Conservation (phyloP, 2,113 vertebrate genomes). For the Phoenicopterus ruber region DNA sequence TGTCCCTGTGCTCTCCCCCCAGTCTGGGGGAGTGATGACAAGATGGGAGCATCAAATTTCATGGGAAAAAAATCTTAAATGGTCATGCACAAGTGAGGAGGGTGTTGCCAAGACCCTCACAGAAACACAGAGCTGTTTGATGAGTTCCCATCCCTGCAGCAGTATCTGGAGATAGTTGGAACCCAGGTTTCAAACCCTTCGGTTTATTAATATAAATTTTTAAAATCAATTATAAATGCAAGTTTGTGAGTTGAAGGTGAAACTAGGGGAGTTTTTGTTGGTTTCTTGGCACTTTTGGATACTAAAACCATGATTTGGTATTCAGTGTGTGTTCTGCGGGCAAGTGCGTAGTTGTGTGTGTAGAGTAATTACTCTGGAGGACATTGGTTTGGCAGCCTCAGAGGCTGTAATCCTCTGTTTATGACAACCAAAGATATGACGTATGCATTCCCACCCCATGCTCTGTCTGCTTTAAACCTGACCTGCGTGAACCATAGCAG, state of each 20-base stretch:
- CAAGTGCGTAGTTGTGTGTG: neutral
- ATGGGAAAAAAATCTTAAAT: constrained; percentile 29
- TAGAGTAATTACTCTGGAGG: neutral
- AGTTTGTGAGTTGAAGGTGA: neutral
- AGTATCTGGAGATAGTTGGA: neutral
- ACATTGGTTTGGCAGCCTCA: neutral
- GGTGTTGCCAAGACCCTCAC: neutral
- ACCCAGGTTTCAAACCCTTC: neutral
- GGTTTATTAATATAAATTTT: neutral
- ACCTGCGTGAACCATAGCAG: neutral
- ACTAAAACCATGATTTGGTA: neutral
- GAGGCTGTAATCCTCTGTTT: neutral
- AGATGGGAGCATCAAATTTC: constrained; percentile 27
- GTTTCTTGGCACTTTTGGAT: neutral
- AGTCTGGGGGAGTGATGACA: constrained; percentile 1
- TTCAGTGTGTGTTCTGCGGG: neutral
- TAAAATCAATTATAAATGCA: neutral
- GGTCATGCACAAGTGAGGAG: neutral
- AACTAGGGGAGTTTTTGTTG: neutral
- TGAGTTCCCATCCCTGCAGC: neutral
- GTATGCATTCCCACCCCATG: neutral
- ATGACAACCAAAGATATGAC: neutral
- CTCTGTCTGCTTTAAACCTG: neutral
- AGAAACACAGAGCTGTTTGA: neutral
- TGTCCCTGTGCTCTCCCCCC: neutral